Percentiles rank a stretch among this genome's conserved stretches.
Conservation (phyloP, 2,113 vertebrate species). For the Triplophysa dalaica region DNA sequence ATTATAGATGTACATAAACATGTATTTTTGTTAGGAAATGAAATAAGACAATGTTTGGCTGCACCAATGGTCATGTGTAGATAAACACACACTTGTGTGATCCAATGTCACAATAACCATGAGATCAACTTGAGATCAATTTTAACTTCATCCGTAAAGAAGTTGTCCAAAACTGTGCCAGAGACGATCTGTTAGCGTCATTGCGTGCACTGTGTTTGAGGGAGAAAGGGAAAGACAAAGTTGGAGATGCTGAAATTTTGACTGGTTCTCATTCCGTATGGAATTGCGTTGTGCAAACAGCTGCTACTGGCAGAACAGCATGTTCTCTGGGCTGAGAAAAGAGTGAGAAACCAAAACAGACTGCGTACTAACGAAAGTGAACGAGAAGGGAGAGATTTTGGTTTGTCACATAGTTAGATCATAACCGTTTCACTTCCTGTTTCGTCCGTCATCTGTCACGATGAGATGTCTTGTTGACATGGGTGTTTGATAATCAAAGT, state of each 20-base stretch:
- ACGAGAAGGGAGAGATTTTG: conserved; percentile 43
- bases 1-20: no score
- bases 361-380: not conserved
- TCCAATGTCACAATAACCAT: conserved; percentile 16
- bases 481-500: conserved; percentile 48
- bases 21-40: no score
- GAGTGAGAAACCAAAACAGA: conserved; percentile 13
- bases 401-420: conserved; percentile 33
- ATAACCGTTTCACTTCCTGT: conserved; percentile 38
- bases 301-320: conserved; percentile 59
- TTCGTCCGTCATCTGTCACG: conserved; percentile 13
- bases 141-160: conserved; percentile 23
- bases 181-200: conserved; percentile 3
- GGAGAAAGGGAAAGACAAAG: conserved; percentile 24
- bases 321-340: conserved; percentile 52
- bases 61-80: no score
- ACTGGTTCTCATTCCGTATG: conserved; percentile 54
- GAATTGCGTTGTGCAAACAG: conserved; percentile 58
- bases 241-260: conserved; percentile 34
- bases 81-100: not conserved
- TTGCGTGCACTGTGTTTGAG: conserved; percentile 32
- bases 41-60: no score
- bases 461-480: conserved; percentile 35
- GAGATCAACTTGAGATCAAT: conserved; percentile 9
- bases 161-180: not conserved